Conservation (phyloP, 2,797 vertebrate genomes). For the Phyllotis vaccarum region DNA sequence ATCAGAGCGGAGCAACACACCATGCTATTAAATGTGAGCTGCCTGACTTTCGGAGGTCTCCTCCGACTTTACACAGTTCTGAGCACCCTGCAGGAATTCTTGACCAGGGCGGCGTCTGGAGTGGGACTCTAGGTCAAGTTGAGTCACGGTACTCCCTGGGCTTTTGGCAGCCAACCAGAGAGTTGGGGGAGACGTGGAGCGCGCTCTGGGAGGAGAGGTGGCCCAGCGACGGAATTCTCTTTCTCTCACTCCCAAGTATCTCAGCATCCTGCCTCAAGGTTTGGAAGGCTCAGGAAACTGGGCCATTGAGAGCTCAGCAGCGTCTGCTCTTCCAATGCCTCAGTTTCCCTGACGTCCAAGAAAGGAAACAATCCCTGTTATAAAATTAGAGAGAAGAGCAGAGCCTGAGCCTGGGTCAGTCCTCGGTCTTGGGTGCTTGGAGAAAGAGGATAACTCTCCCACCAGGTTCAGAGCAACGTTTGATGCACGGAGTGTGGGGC, state of each 20-base stretch:
- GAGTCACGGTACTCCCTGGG: background rate
- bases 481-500: background rate
- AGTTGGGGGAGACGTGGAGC: rapidly evolving
- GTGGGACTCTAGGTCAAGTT: background rate
- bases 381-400: background rate
- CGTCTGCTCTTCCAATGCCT: background rate
- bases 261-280: background rate
- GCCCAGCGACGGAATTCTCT: background rate
- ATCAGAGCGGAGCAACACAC: background rate
- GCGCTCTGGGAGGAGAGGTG: background rate
- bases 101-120: background rate
- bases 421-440: background rate
- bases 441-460: slow-evolving; percentile 15
- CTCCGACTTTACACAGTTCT: background rate
- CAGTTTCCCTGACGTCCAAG: background rate
- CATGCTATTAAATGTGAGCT: background rate
- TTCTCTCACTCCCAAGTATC: background rate
- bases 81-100: background rate
- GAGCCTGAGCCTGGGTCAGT: background rate
- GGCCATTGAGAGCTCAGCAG: background rate
- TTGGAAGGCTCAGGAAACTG: background rate
- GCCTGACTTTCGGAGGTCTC: background rate
- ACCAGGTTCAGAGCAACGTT: background rate
- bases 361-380: background rate
- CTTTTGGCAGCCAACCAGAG: background rate